Base-by-base conservation (phyloP, 2,888 invertebrate genomes). In the Darwinula stevensoni region DNA sequence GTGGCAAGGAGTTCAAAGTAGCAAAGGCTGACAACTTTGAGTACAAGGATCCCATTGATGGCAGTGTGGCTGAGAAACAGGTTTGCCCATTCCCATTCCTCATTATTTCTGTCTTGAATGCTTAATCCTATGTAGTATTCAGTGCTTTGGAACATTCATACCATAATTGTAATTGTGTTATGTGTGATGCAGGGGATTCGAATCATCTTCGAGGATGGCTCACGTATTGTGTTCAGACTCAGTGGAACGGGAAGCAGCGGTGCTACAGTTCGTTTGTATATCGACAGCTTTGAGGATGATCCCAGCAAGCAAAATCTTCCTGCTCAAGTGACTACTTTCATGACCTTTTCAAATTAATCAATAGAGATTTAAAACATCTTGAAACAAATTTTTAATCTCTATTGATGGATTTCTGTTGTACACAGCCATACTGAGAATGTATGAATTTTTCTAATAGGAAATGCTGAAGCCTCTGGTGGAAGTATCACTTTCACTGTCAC, bases 231-330 rank as follows among this genome's bases (percentile, higher is more conserved):
- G 36, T 66, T 75, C 54, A 66, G 97, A 28, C 61, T 99, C 36
- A 91, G 91, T 46, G 97, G 97, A 14, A 99, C 97, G 1, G 97
- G 97, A 38, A 91, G 91, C 48, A 74, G 76, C 26, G 97, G 97
- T 1, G 94, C 97, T 15, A 99, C 97, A 2, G 75, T 99, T 44
- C 65, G 97, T 30, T 49, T 97, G 32, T 99, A 99, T 53, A 68
- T 88, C 37, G 97, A 91, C 51, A 78, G 82, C 39, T 88, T 82
- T 52, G 82, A 86, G 44, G 62, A 63, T 15, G 66, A 66, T 38
- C 36, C 44, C 11, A 38, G 42, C 11, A 63, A 68, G 44, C 49
- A 53, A 32, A 38, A 40, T 4, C 39, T 44, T 13, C 50, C 53
- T 43, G 50, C 59, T 15, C 53, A 58, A 50, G 58, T 58, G 41